Evolutionary conservation across 1,140 invertebrate species (phyloP).

Genomic region (Calycopis cecrops): DNA sequence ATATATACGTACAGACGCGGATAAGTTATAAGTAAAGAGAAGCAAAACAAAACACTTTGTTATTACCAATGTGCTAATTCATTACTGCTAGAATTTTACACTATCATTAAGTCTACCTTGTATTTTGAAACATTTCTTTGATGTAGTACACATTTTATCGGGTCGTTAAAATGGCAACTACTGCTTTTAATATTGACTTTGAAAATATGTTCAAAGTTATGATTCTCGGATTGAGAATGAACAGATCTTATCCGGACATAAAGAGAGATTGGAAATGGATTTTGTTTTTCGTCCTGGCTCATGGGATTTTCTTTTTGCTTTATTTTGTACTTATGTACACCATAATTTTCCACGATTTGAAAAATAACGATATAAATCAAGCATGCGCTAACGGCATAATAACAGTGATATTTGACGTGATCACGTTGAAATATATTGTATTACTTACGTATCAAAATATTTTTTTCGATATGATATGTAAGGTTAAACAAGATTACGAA

Average conservation of each 20-base stretch:
- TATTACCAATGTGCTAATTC: too few species aligned
- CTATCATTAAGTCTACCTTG: too few species aligned
- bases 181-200: constrained; percentile 31
- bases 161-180: neutral
- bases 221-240: constrained; percentile 27
- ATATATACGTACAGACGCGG: too few species aligned
- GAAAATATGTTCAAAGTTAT: constrained; percentile 37
- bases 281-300: constrained; percentile 24
- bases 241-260: constrained; percentile 35
- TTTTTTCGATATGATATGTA: constrained; percentile 31
- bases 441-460: constrained; percentile 29
- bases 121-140: too few species aligned
- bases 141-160: neutral
- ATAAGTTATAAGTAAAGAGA: too few species aligned
- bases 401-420: constrained; percentile 26
- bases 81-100: too few species aligned
- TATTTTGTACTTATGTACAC: constrained; percentile 31
- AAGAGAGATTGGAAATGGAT: constrained; percentile 38
- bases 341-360: constrained; percentile 34
- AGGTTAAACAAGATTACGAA: constrained; percentile 34
- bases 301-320: constrained; percentile 26
- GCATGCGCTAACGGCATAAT: constrained; percentile 38
- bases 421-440: constrained; percentile 32
- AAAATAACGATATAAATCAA: constrained; percentile 33
- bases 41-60: too few species aligned